Evolutionary conservation across 2,888 invertebrate species (phyloP), one percentile per base, ranked within the genome.

Genomic region (Embidobia sp.): DNA sequence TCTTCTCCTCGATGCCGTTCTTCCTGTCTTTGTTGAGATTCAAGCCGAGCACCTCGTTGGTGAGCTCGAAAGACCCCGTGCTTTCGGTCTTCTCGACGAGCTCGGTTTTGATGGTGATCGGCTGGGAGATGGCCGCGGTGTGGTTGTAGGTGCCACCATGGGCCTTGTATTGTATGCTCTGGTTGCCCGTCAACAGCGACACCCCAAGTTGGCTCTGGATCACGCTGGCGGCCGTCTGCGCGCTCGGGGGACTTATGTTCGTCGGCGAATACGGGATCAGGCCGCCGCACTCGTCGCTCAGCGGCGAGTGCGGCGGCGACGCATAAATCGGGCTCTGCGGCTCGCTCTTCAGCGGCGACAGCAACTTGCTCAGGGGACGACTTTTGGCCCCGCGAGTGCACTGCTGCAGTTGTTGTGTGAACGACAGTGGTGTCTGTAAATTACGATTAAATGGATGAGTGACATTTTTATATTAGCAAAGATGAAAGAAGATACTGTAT

Each of bases 381-480:
- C 91, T 92, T 82, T 93, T 93, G 7, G 92, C 90, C 85, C 93
- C 93, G 72, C 95, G 91, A 0, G 95, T 94, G 87, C 95, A 95
- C 79, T 96, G 94, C 80, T 97, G 97, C 55, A 98, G 92, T 91
- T 97, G 97, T 90, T 97, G 97, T 1, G 97, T 97, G 90, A 97
- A 98, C 48, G 97, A 96, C 85, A 97, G 92, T 8, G 95, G 95
- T 76, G 93, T 91, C 89, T 87, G 79, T 55, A 49, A 85, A 80
- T n/a, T n/a, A n/a, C n/a, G 3, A 26, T 1, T 13, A 37, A 33
- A 33, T 11, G 33, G 33, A 8, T 29, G 2, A 29, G n/a, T 8
- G 4, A 6, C 2, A 29, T 29, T 29, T 5, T 8, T 6, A 8
- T 2, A n/a, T n/a, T n/a, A n/a, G n/a, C n/a, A n/a, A n/a, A n/a